Base-by-base conservation (phyloP, 2,888 invertebrate species). In the Sarcophaga subvicina region DNA sequence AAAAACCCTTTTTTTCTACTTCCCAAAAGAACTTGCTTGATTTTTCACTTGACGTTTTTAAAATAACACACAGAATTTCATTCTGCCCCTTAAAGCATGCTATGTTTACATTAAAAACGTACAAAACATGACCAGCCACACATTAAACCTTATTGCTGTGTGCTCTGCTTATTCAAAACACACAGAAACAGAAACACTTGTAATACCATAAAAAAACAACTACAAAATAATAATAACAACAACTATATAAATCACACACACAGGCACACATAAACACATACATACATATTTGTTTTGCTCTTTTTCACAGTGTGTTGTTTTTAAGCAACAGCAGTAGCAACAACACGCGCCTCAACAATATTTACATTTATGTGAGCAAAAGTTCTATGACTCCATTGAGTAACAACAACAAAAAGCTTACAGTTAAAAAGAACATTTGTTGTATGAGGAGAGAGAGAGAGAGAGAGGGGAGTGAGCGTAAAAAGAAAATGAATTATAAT, bases 371-470 rank as follows among this genome's bases (percentile, higher is more conserved):
- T 37, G 8, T 37, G 10, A 37, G 37, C 37, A 69, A 63, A 80
- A 86, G 83, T 83, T 86, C 72, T 66, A 73, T 83, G 80, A 81
- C 83, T 86, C 70, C 77, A 70, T 60, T 22, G 20, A 59, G 47
- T 37, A 72, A 64, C 62, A 64, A 27, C 14, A 78, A 63, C 12
- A 73, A 54, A 62, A 75, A 69, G 20, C 10, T 2, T 10, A 37
- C 37, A 37, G 8, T 37, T 37, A 37, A 8, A 37, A 37, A 37
- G 37, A 37, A 37, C 10, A 37, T 37, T 37, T 37, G 37, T 37
- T 37, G 37, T 37, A 8, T 37, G 8, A 37, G 0, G 25, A 62
- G 60, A 37, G 27, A 73, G 47, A 45, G 37, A 14, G 14, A 4
- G 59, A 59, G n/a, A 25, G 17, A 27, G 4, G 8, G 59, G 8